Percentiles rank a stretch among this genome's conserved stretches.
Conservation (phyloP, 2,797 vertebrate species). For the Liparis tanakae region DNA sequence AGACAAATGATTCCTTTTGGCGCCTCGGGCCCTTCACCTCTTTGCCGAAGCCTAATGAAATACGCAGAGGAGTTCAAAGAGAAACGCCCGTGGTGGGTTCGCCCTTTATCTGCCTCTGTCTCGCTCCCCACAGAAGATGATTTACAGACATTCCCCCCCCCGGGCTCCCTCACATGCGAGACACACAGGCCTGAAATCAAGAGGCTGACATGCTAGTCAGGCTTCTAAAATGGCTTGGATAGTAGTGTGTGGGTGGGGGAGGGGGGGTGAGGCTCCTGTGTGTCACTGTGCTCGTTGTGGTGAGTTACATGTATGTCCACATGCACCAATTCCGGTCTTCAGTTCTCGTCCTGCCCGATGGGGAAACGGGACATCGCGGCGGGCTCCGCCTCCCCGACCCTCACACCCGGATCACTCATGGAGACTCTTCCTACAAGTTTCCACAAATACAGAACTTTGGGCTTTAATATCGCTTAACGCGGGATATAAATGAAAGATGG, state of each 20-base stretch:
- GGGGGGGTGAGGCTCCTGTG: neutral
- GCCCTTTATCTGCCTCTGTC: slow-evolving; percentile 43
- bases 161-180: slow-evolving; percentile 57
- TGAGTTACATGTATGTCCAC: slow-evolving; percentile 9
- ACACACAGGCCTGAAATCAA: slow-evolving; percentile 51
- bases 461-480: slow-evolving; percentile 37
- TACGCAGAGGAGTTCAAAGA: slow-evolving; percentile 66
- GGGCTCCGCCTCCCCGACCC: slow-evolving; percentile 31
- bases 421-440: slow-evolving; percentile 48
- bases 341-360: slow-evolving; percentile 24
- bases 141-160: slow-evolving; percentile 54
- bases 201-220: slow-evolving; percentile 35
- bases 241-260: slow-evolving; percentile 10
- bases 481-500: slow-evolving; percentile 26
- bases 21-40: slow-evolving; percentile 24
- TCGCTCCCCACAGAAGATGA: slow-evolving; percentile 56
- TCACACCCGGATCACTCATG: slow-evolving; percentile 1
- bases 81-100: slow-evolving; percentile 64
- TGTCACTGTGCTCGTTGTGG: slow-evolving; percentile 14
- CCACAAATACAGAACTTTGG: slow-evolving; percentile 58
- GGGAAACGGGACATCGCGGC: slow-evolving; percentile 44
- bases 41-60: slow-evolving; percentile 45
- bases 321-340: slow-evolving; percentile 13
- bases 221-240: slow-evolving; percentile 30
- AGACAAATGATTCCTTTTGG: slow-evolving; percentile 37